Percentiles rank a stretch among this genome's conserved stretches.
These are phyloP conservation scores for Rhaphigaster nebulosa DNA, from an alignment of 2,888 invertebrate species.

Conservation along the genomic window DNA sequence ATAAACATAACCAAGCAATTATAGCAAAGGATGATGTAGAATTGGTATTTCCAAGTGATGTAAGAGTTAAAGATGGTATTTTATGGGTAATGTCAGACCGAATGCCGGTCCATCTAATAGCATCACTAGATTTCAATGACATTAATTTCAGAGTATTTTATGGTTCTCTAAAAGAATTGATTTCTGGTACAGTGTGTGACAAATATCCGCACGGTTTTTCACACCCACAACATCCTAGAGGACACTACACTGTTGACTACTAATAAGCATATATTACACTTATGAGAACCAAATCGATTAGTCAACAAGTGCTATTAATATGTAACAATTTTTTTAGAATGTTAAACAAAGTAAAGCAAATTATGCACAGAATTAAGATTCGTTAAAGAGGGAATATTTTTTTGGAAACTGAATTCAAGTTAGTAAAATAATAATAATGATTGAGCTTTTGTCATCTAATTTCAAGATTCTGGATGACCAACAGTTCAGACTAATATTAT, in stretches of 20 bases:
- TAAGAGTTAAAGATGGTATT: constrained; percentile 74
- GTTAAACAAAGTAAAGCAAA: background rate
- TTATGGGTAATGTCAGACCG: constrained; percentile 85
- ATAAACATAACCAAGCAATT: constrained; percentile 72
- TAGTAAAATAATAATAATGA: background rate
- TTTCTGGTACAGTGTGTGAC: constrained; percentile 83
- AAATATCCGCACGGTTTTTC: background rate
- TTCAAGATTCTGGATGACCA: background rate
- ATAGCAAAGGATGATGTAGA: constrained; percentile 83
- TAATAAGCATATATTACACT: background rate
- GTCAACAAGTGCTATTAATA: background rate
- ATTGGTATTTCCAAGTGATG: constrained; percentile 83
- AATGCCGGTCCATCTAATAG: constrained; percentile 83
- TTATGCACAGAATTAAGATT: background rate
- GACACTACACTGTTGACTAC: background rate
- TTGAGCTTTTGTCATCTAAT: background rate
- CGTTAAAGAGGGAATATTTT: background rate
- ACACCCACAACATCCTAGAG: background rate
- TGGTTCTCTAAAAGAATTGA: constrained; percentile 76
- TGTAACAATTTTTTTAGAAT: background rate
- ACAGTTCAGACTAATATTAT: background rate
- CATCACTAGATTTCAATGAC: constrained; percentile 79
- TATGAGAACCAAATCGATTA: background rate
- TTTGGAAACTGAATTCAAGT: background rate
- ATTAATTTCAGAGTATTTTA: constrained; percentile 84